Conservation (phyloP, 1,140 invertebrate species). For the Carcinoscorpius rotundicauda region DNA sequence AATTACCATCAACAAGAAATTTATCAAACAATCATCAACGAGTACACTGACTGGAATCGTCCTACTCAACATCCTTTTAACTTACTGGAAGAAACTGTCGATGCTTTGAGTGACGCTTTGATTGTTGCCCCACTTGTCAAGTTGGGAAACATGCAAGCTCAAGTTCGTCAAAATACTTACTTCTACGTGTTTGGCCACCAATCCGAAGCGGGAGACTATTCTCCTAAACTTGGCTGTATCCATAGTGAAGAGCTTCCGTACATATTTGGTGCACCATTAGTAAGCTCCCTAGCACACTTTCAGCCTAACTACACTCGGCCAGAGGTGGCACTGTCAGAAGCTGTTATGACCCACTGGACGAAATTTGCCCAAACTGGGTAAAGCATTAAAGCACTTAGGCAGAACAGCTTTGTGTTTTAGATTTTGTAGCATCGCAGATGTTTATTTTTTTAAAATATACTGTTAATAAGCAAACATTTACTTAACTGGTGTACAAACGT, state of each 20-base stretch:
- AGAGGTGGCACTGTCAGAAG: slow-evolving; percentile 59
- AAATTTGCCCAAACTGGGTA: slow-evolving; percentile 43
- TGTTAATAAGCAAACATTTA: neutral
- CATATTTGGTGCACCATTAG: slow-evolving; percentile 49
- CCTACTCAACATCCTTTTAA: slow-evolving; percentile 83
- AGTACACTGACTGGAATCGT: slow-evolving; percentile 93
- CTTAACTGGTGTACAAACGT: neutral
- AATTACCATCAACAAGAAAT: slow-evolving; percentile 51
- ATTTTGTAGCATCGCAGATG: neutral
- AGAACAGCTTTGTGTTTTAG: neutral
- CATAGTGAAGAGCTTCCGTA: slow-evolving; percentile 45
- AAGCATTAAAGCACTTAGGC: neutral
- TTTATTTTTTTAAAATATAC: neutral
- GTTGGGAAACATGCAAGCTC: slow-evolving; percentile 35
- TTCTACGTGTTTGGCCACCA: slow-evolving; percentile 45
- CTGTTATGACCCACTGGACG: slow-evolving; percentile 47
- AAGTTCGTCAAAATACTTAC: slow-evolving; percentile 31
- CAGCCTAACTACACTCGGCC: slow-evolving; percentile 53
- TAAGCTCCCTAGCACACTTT: slow-evolving; percentile 41
- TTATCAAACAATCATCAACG: slow-evolving; percentile 91
- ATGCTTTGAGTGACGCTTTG: slow-evolving; percentile 36
- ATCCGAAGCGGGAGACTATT: slow-evolving; percentile 42
- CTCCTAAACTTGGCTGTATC: slow-evolving; percentile 42
- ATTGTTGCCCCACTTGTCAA: slow-evolving; percentile 36
- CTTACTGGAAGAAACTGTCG: slow-evolving; percentile 54